Evolutionary conservation across 1,140 invertebrate species (phyloP).

Genomic region (Metopolophium dirhodum): DNA sequence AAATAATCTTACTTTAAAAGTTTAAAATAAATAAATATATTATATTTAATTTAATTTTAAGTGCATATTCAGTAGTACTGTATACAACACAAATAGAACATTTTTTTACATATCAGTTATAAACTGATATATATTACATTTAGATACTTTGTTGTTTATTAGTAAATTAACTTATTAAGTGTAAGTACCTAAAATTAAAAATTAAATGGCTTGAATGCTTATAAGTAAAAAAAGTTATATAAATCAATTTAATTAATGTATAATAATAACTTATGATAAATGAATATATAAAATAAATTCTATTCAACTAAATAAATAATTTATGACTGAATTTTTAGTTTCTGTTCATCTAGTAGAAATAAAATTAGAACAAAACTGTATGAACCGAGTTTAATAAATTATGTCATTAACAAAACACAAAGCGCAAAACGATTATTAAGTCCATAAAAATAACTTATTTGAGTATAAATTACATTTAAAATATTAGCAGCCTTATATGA

Average conservation of each 20-base stretch:
- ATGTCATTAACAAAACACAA: not conserved
- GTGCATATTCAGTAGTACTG: not conserved
- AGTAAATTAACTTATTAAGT: not conserved
- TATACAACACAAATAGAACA: not conserved
- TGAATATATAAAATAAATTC: not conserved
- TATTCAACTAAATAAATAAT: constrained; percentile 11
- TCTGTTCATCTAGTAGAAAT: not conserved
- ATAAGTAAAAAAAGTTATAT: not conserved
- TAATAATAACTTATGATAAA: constrained; percentile 6
- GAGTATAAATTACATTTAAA: not conserved
- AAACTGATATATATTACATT: not conserved
- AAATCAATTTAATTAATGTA: not conserved
- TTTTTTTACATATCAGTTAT: not conserved
- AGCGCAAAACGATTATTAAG: constrained; percentile 2
- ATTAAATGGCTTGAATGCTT: constrained; percentile 8
- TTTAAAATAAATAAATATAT: constrained; percentile 13
- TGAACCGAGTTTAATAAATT: not conserved
- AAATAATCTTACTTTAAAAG: constrained; percentile 19
- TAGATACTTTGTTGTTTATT: not conserved
- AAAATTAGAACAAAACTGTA: not conserved
- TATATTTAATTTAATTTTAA: not conserved
- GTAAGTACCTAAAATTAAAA: not conserved
- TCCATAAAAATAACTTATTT: not conserved
- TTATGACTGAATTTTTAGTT: not conserved
- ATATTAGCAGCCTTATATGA: not conserved